These are phyloP conservation scores for Scaptomyza tumidula DNA, from an alignment of 2,888 invertebrate species.

Conservation along the genomic window DNA sequence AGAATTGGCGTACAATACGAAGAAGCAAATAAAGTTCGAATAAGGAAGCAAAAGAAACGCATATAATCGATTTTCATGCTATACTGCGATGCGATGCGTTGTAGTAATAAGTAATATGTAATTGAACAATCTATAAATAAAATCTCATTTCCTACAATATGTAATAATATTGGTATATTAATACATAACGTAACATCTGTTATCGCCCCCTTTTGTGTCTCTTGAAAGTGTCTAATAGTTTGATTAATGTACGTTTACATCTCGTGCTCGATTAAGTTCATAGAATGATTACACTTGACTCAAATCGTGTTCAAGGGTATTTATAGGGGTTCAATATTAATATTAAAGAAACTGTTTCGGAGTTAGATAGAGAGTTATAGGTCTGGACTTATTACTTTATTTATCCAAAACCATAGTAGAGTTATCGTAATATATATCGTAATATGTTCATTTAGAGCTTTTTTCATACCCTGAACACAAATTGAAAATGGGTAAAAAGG, in stretches of 20 bases:
- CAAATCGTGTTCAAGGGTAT: slow-evolving; percentile 18
- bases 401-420: too few relatives aligned
- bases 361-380: too few relatives aligned
- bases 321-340: slow-evolving; percentile 1
- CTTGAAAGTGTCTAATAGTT: slow-evolving; percentile 17
- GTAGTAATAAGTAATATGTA: slow-evolving; percentile 8
- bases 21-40: neutral
- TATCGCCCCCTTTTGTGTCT: slow-evolving; percentile 2
- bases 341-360: too few relatives aligned
- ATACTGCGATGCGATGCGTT: slow-evolving; percentile 17
- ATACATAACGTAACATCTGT: slow-evolving; percentile 15
- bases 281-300: neutral
- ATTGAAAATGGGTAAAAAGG: too few relatives aligned
- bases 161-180: neutral
- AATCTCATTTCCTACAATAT: slow-evolving; percentile 17
- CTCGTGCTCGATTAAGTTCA: neutral
- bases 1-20: neutral
- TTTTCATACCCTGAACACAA: too few relatives aligned
- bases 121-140: slow-evolving; percentile 46
- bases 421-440: too few relatives aligned
- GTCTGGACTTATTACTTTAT: too few relatives aligned
- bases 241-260: slow-evolving; percentile 23
- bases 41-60: slow-evolving; percentile 1
- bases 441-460: too few relatives aligned
- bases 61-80: slow-evolving; percentile 36